phyloP scores from a whole-genome alignment of 2,888 invertebrate genomes.

The Eupeodes latifasciatus region DNA sequence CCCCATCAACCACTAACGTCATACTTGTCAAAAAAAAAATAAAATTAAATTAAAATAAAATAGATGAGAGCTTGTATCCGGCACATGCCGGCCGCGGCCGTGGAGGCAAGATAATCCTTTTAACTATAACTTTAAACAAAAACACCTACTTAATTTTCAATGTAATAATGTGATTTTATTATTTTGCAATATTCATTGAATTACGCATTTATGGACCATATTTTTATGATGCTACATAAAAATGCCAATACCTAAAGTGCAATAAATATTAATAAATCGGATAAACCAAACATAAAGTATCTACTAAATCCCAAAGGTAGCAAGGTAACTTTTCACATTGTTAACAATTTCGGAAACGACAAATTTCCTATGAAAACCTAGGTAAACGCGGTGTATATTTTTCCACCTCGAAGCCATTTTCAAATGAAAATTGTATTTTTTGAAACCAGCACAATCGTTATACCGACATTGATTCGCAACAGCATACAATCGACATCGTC shows the following conservation, averaged over 20 bases:
- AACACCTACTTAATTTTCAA: constrained; percentile 6
- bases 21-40: constrained; percentile 24
- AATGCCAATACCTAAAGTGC: constrained; percentile 12
- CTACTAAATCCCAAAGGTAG: neutral
- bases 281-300: neutral
- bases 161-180: constrained; percentile 15
- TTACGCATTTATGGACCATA: neutral
- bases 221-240: constrained; percentile 2
- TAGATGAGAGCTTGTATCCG: neutral
- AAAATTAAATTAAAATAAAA: neutral
- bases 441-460: constrained; percentile 8
- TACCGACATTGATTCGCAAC: neutral
- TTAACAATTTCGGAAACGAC: constrained; percentile 23
- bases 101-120: constrained; percentile 36
- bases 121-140: constrained; percentile 30
- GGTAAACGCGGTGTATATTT: neutral
- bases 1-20: constrained; percentile 6
- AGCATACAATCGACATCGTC: neutral
- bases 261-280: constrained; percentile 7
- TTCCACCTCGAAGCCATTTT: constrained; percentile 41
- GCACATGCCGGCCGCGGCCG: neutral
- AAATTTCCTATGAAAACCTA: constrained; percentile 27
- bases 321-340: neutral
- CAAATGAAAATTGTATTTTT: constrained; percentile 28
- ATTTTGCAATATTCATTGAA: neutral